Conservation (phyloP, 2,888 invertebrate genomes). For the Calephelis perditalis region DNA sequence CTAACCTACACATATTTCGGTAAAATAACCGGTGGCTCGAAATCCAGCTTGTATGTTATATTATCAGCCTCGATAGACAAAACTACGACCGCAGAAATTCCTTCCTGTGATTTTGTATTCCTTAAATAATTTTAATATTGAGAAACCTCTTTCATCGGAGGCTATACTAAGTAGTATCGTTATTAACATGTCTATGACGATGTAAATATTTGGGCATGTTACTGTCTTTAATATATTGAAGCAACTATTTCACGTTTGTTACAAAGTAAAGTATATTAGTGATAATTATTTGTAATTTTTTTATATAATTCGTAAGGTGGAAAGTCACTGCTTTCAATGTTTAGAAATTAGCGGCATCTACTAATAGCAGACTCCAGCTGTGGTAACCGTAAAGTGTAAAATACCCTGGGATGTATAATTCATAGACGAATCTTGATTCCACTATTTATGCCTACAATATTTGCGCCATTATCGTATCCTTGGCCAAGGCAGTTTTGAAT, state of each 20-base stretch:
- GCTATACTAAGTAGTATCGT: neutral
- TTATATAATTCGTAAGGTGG: no score
- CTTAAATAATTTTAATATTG: no score
- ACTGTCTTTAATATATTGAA: slow-evolving; percentile 1
- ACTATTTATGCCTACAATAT: slow-evolving; percentile 16
- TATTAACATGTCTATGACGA: slow-evolving; percentile 1
- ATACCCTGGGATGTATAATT: no score
- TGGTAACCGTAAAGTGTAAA: no score
- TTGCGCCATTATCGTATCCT: slow-evolving; percentile 18
- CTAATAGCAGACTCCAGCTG: no score
- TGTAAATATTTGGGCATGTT: slow-evolving; percentile 7
- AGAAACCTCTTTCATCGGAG: neutral
- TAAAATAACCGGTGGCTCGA: no score
- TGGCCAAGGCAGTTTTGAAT: slow-evolving; percentile 13
- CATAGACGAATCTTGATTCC: slow-evolving; percentile 12
- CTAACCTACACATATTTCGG: neutral
- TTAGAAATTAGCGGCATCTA: no score
- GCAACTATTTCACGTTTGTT: slow-evolving; percentile 9
- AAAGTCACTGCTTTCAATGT: no score
- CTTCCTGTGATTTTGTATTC: neutral
- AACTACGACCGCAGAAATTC: neutral
- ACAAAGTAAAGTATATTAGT: slow-evolving; percentile 2
- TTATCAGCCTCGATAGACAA: neutral
- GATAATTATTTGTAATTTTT: no score
- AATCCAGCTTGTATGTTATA: neutral